Evolutionary conservation across 2,888 invertebrate genomes (phyloP), one percentile per base, ranked within the genome.

Genomic region (Caenorhabditis sp.): DNA sequence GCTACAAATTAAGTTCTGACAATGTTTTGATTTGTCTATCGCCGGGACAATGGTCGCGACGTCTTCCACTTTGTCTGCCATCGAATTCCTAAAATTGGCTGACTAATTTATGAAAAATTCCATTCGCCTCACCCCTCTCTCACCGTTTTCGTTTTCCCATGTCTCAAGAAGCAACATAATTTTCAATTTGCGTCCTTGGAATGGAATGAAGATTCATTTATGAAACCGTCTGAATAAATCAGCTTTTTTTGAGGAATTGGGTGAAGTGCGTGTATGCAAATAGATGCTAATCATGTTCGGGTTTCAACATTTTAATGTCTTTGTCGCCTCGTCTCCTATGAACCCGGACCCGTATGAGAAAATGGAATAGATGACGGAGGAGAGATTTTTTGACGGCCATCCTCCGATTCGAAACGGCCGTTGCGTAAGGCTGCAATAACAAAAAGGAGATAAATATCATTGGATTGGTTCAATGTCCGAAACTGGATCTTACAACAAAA

Each of bases 11-110:
- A 26, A 86, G 80, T 68, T 85, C 87, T 3, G 90, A 91, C 54
- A 91, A 91, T 84, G 89, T 90, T 19, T 79, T 91, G 56, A 87
- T 89, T 63, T 91, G 91, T 76, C 73, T 82, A 26, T 68, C 79
- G 22, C 86, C 82, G 41, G 87, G 90, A 22, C 75, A 85, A 64
- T 87, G 87, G 87, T 87, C 87, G 22, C 76, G 83, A 47, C 77
- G 80, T 58, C 74, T 87, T 19, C 87, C 87, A 31, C 72, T 87
- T 5, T 87, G 87, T 82, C 73, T 87, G 26, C 87, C 87, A 16
- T 79, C 77, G 14, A 82, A 73, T 76, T 72, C 75, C 22, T 82
- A 76, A 73, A 75, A 51, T 63, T 63, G 41, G 56, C 44, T 63
- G 51, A 49, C 69, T 77, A 77, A 77, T 69, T 77, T 77, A 77